A percentile compares a stretch with the other conserved stretches of the same genome.
These are phyloP conservation scores for Odocoileus hemionus DNA, from an alignment of 2,113 vertebrate species.

Conservation along the genomic window DNA sequence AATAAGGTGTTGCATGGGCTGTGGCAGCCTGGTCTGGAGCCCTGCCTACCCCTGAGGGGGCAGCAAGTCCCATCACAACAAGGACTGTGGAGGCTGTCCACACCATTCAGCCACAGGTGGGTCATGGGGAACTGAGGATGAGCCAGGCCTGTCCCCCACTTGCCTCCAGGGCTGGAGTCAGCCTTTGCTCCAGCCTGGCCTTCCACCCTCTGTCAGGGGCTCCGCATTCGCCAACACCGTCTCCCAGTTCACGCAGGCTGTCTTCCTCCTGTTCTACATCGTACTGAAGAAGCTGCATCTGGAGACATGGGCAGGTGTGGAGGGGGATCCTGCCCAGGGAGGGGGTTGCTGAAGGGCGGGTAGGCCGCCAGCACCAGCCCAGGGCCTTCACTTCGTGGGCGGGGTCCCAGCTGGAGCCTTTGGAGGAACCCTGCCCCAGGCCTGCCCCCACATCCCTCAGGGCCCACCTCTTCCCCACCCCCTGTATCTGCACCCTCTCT, in stretches of 20 bases:
- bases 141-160: background rate
- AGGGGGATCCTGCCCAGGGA: background rate
- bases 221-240: constrained; percentile 87
- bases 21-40: background rate
- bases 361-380: background rate
- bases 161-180: fast-evolving
- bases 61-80: background rate
- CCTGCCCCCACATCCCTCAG: background rate
- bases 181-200: background rate
- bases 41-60: background rate
- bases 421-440: background rate
- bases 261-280: constrained; percentile 87
- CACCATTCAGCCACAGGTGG: background rate
- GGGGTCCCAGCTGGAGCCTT: background rate
- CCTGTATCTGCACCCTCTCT: background rate
- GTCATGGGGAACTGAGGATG: background rate
- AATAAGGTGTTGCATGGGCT: background rate
- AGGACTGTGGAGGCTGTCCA: background rate
- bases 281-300: constrained; percentile 85
- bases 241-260: constrained; percentile 81
- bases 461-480: background rate
- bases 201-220: constrained; percentile 77
- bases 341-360: background rate
- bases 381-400: background rate
- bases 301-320: constrained; percentile 88